phyloP scores from a whole-genome alignment of 1,140 invertebrate genomes.

The Caenorhabditis remanei region DNA sequence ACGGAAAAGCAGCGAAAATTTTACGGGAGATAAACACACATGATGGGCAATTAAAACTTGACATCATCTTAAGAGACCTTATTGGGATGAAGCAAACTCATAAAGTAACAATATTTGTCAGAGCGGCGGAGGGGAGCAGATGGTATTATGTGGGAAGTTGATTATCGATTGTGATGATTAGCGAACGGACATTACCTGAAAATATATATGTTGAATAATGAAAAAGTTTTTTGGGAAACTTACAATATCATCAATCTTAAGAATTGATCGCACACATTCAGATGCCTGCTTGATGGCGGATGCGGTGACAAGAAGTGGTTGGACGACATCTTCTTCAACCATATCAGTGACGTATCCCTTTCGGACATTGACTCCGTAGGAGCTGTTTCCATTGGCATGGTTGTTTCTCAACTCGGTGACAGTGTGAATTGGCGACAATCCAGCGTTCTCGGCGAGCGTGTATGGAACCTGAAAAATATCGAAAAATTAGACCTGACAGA shows the following conservation, averaged over 20 bases:
- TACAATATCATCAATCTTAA: slow-evolving; percentile 99
- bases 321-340: slow-evolving; percentile 95
- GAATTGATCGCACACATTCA: slow-evolving; percentile 95
- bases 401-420: slow-evolving; percentile 95
- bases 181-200: slow-evolving; percentile 62
- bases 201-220: not conserved
- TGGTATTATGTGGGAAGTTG: slow-evolving; percentile 20
- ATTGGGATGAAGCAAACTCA: slow-evolving; percentile 42
- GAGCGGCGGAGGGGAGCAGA: not conserved
- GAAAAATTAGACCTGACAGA: not conserved
- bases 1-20: slow-evolving; percentile 12
- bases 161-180: slow-evolving; percentile 40
- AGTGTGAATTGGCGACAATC: slow-evolving; percentile 95
- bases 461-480: slow-evolving; percentile 83
- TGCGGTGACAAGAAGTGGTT: slow-evolving; percentile 93
- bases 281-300: slow-evolving; percentile 94
- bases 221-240: slow-evolving; percentile 65
- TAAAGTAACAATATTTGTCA: slow-evolving; percentile 48
- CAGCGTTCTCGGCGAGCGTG: slow-evolving; percentile 98
- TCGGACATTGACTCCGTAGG: slow-evolving; percentile 94
- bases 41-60: slow-evolving; percentile 45
- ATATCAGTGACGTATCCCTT: slow-evolving; percentile 95
- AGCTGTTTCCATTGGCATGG: slow-evolving; percentile 96
- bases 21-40: slow-evolving; percentile 14
- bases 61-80: slow-evolving; percentile 53